Evolutionary conservation across 2,888 invertebrate species (phyloP).

Genomic region (Drosophila borealis): DNA sequence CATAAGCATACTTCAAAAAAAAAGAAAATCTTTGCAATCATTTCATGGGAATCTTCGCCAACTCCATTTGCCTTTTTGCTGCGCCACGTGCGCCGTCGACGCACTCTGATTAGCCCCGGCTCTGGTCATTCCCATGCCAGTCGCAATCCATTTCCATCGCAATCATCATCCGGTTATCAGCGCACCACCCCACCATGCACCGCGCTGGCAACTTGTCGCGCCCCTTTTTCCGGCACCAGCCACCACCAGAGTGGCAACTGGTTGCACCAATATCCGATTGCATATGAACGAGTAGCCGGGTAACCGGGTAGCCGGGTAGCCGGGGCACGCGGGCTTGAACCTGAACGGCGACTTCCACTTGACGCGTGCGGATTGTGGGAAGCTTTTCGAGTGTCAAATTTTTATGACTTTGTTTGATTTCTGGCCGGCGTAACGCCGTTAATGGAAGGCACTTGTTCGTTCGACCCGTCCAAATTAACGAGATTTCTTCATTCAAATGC

Average conservation of each 20-base stretch:
- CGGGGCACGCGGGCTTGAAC: neutral
- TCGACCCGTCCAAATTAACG: constrained; percentile 59
- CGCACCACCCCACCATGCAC: constrained; percentile 33
- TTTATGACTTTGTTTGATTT: constrained; percentile 82
- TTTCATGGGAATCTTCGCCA: constrained; percentile 67
- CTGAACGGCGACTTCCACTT: constrained; percentile 43
- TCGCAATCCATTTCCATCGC: constrained; percentile 7
- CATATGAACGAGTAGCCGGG: constrained; percentile 31
- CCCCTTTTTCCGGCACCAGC: constrained; percentile 14
- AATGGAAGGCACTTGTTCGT: constrained; percentile 80
- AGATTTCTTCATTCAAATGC: constrained; percentile 51
- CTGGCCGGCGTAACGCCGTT: constrained; percentile 67
- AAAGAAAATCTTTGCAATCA: constrained; percentile 60
- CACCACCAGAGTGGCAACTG: constrained; percentile 31
- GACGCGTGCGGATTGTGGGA: constrained; percentile 77
- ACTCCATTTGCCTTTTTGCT: constrained; percentile 43
- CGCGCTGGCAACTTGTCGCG: constrained; percentile 22
- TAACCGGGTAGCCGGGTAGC: too few relatives aligned
- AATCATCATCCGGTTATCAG: constrained; percentile 40
- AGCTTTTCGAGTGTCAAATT: constrained; percentile 75
- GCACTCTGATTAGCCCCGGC: constrained; percentile 80
- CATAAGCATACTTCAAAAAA: constrained; percentile 66
- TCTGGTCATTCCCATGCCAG: constrained; percentile 14
- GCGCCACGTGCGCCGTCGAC: constrained; percentile 76
- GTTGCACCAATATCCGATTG: constrained; percentile 75